Conservation (phyloP, 2,888 invertebrate genomes). For the Caenorhabditis auriculariae region DNA sequence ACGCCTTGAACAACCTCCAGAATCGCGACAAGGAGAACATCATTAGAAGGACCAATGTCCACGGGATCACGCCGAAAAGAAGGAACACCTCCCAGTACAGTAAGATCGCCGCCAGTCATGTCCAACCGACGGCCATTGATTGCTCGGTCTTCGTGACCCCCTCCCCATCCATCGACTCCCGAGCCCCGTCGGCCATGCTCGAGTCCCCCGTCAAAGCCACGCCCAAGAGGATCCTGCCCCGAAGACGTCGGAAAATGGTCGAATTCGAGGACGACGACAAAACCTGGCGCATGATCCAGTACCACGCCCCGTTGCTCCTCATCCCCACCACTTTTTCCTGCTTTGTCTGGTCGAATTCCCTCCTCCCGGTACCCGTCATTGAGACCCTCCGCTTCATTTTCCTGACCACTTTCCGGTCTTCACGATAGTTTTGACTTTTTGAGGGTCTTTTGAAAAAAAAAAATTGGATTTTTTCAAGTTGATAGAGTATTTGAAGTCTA, state of each 20-base stretch:
- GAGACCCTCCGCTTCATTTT: constrained; percentile 14
- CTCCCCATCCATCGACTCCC: constrained; percentile 10
- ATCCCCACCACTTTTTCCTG: constrained; percentile 15
- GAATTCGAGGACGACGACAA: constrained; percentile 4
- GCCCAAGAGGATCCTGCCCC: not conserved
- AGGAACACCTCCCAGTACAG: not conserved
- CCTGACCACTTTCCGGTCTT: not conserved
- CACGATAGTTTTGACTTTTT: too few relatives aligned
- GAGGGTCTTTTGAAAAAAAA: too few relatives aligned
- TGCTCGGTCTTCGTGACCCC: constrained; percentile 24
- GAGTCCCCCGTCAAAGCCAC: not conserved
- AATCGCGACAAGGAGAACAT: constrained; percentile 10
- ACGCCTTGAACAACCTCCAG: constrained; percentile 14
- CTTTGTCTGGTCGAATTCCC: constrained; percentile 6
- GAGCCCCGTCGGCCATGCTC: not conserved
- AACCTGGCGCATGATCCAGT: constrained; percentile 9
- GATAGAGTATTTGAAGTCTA: too few relatives aligned
- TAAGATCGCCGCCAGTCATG: too few relatives aligned
- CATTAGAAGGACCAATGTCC: constrained; percentile 20
- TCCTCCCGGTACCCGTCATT: constrained; percentile 9
- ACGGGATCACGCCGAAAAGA: not conserved
- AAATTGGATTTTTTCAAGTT: too few relatives aligned
- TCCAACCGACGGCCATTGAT: too few relatives aligned
- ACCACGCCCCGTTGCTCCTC: constrained; percentile 8
- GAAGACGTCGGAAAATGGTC: not conserved